Conservation (phyloP, 2,888 invertebrate species). For the Graphium colonna region DNA sequence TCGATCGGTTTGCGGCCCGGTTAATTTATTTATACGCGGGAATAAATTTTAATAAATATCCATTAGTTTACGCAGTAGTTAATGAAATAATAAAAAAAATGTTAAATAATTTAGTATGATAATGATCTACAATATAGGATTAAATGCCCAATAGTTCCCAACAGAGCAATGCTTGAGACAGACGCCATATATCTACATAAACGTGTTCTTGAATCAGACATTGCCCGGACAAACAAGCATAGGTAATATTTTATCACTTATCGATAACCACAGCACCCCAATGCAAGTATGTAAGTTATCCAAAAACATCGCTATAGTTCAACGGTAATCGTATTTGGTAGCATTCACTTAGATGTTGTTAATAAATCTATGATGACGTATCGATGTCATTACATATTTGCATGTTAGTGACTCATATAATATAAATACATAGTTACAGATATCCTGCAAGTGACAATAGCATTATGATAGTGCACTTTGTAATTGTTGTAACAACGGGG, state of each 20-base stretch:
- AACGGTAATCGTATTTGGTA: slow-evolving; percentile 54
- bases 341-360: slow-evolving; percentile 70
- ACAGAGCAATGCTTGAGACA: slow-evolving; percentile 62
- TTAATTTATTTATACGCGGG: slow-evolving; percentile 71
- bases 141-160: slow-evolving; percentile 81
- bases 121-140: slow-evolving; percentile 79
- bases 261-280: slow-evolving; percentile 78
- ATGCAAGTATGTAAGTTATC: slow-evolving; percentile 79
- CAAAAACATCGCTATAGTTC: slow-evolving; percentile 58
- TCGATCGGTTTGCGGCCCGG: slow-evolving; percentile 57
- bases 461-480: slow-evolving; percentile 77
- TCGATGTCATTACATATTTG: slow-evolving; percentile 76
- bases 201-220: slow-evolving; percentile 49
- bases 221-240: slow-evolving; percentile 72
- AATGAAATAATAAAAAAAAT: slow-evolving; percentile 67
- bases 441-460: slow-evolving; percentile 76
- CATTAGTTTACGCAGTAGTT: slow-evolving; percentile 75
- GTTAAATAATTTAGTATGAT: slow-evolving; percentile 79
- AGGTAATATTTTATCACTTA: slow-evolving; percentile 69
- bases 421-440: slow-evolving; percentile 78
- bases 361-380: slow-evolving; percentile 67
- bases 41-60: slow-evolving; percentile 53
- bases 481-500: slow-evolving; percentile 72
- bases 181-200: slow-evolving; percentile 19
- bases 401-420: slow-evolving; percentile 80